Percentiles rank a stretch among this genome's conserved stretches.
Conservation (phyloP, 2,113 vertebrate species). For the Alces alces region DNA sequence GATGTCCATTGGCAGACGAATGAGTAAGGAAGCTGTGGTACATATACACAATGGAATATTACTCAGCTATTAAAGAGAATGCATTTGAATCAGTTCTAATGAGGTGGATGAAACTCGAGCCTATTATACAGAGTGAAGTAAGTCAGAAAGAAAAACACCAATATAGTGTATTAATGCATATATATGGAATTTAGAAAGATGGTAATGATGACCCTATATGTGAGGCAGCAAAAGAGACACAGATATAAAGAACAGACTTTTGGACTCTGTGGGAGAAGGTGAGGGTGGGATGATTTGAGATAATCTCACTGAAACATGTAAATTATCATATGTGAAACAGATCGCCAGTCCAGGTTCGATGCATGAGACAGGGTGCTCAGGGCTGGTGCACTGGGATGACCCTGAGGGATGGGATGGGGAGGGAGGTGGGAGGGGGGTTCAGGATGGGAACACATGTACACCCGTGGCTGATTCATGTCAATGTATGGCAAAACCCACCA, state of each 20-base stretch:
- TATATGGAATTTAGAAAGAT: neutral
- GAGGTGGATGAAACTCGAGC: neutral
- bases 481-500: neutral
- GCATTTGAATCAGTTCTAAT: neutral
- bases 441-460: neutral
- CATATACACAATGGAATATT: neutral
- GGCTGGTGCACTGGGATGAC: neutral
- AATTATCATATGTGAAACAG: neutral
- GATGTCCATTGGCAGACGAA: fast-evolving
- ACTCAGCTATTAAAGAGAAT: neutral
- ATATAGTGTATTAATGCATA: neutral
- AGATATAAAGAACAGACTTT: neutral
- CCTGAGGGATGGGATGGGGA: neutral
- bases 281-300: neutral
- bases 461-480: neutral
- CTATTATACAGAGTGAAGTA: neutral
- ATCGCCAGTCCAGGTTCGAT: neutral
- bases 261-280: neutral
- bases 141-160: neutral
- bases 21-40: neutral
- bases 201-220: neutral
- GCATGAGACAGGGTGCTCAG: neutral
- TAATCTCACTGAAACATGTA: neutral
- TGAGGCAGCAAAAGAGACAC: neutral
- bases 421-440: neutral